Base-by-base conservation (phyloP, 2,888 invertebrate species). In the Spodoptera picta region DNA sequence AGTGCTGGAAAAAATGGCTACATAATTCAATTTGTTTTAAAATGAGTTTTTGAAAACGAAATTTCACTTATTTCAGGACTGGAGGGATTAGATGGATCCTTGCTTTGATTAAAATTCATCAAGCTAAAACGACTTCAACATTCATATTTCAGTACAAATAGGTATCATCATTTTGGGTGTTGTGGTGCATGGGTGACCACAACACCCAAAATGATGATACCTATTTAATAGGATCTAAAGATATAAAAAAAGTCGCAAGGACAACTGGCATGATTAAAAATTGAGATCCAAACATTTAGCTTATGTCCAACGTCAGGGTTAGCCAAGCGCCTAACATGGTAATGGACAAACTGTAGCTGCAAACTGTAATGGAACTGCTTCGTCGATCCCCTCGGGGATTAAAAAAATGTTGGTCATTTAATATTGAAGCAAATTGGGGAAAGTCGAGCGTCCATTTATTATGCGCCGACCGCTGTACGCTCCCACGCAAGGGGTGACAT, bases 391-490 rank as follows among this genome's bases (percentile, higher is more conserved):
- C 51, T 57, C 47, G 24, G 49, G 57, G 74, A 70, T 70, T 60
- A 69, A 74, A 58, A 70, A 49, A 56, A 53, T 42, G 46, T 42
- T n/a, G 23, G 49, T 43, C 42, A 54, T 43, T 19, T 58, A 63
- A 58, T 53, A 65, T 69, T 44, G 52, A 42, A 49, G 23, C 42
- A 51, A 64, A 75, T 70, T 50, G 53, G 53, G 59, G 46, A 45
- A 43, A 56, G 11, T 56, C 44, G 45, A 56, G 23, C 53, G 46
- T 12, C 44, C 60, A 65, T 73, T 62, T 60, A 77, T 69, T 41
- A 75, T 68, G 53, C 54, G 48, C 27, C 11, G 12, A 14, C 45
- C 46, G 44, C n/a, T 41, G 58, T 12, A 43, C 14, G 12, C 14
- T 12, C 31, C 41, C 47, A 27, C 44, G 12, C 36, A 47, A 12